A percentile compares a stretch with the other conserved stretches of the same genome.
These are phyloP conservation scores for Meiosimyza platycephala DNA, from an alignment of 2,888 invertebrate genomes.

Conservation along the genomic window DNA sequence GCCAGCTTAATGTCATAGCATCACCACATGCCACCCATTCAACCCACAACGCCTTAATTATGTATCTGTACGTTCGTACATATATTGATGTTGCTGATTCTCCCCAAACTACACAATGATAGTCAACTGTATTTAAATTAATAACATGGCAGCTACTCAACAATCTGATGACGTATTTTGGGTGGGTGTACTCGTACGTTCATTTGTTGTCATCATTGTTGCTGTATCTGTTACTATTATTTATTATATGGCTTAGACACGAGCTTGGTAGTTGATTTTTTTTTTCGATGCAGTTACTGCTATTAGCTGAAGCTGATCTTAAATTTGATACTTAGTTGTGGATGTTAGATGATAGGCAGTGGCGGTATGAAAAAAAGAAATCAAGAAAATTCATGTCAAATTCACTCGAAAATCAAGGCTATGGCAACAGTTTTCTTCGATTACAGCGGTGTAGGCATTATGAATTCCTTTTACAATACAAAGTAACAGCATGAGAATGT, in stretches of 20 bases:
- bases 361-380: no score
- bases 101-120: not conserved
- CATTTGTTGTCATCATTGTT: not conserved
- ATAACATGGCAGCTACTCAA: conserved; percentile 22
- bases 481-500: no score
- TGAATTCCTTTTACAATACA: no score
- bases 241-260: conserved; percentile 8
- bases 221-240: not conserved
- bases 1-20: not conserved
- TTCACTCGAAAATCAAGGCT: no score
- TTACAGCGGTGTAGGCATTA: no score
- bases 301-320: not conserved
- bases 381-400: no score
- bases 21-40: not conserved
- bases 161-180: not conserved
- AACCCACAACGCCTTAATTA: conserved; percentile 12
- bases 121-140: conserved; percentile 24
- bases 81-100: no score
- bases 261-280: no score
- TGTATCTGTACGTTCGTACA: conserved; percentile 6
- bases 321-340: no score
- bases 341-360: no score
- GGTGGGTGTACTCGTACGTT: not conserved
- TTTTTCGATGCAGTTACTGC: not conserved
- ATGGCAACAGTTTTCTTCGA: no score